Conservation (phyloP, 2,888 invertebrate species). For the Luffia ferchaultella region DNA sequence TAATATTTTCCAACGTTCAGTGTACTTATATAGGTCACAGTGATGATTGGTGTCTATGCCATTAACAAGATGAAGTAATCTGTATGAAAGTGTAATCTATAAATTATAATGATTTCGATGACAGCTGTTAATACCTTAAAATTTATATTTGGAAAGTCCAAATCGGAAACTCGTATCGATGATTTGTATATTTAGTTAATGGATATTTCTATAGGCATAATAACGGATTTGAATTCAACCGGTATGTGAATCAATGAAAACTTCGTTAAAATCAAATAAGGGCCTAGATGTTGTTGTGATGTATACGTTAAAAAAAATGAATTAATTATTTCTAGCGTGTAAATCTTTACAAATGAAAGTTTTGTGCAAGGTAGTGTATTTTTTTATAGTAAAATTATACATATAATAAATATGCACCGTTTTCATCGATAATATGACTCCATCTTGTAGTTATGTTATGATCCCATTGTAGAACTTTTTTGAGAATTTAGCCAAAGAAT, state of each 20-base stretch:
- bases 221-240: background rate
- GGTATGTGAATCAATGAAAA: background rate
- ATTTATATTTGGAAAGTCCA: background rate
- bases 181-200: background rate
- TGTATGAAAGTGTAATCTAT: background rate
- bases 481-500: too few relatives aligned
- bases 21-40: constrained; percentile 14
- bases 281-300: too few relatives aligned
- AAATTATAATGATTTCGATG: background rate
- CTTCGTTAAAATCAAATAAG: too few relatives aligned
- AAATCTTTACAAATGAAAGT: too few relatives aligned
- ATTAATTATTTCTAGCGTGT: too few relatives aligned
- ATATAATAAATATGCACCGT: too few relatives aligned
- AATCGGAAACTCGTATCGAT: background rate
- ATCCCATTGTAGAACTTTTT: too few relatives aligned
- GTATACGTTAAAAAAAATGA: too few relatives aligned
- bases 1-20: constrained; percentile 14
- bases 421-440: too few relatives aligned
- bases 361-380: too few relatives aligned
- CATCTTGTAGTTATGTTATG: too few relatives aligned
- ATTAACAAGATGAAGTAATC: background rate
- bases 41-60: background rate
- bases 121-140: background rate
- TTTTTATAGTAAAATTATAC: too few relatives aligned
- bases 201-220: background rate